phyloP scores from a whole-genome alignment of 2,888 invertebrate genomes.

The Hecatera dysodea region DNA sequence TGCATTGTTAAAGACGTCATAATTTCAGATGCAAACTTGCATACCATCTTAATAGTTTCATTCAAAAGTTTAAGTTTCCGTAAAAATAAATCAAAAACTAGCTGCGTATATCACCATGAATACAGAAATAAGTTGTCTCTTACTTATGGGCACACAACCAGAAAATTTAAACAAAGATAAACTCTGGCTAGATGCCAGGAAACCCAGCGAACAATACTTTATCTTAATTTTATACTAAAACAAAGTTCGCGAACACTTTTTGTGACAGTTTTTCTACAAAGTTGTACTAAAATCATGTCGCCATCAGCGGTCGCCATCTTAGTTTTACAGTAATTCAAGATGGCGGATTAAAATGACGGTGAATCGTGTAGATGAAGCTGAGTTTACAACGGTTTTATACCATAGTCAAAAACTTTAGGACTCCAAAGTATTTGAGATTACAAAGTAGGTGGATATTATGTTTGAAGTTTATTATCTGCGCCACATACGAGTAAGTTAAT shows the following conservation, averaged over 20 bases:
- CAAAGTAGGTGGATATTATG: constrained; percentile 29
- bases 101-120: constrained; percentile 20
- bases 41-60: no score
- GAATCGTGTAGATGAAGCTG: constrained; percentile 50
- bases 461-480: constrained; percentile 10
- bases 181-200: constrained; percentile 43
- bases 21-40: no score
- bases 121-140: constrained; percentile 26
- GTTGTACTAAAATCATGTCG: constrained; percentile 45
- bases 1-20: no score
- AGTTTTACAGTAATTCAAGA: constrained; percentile 65
- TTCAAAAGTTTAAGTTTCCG: no score
- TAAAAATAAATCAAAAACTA: not conserved
- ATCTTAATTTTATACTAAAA: constrained; percentile 60
- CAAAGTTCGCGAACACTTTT: constrained; percentile 43
- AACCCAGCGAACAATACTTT: constrained; percentile 37
- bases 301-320: constrained; percentile 64
- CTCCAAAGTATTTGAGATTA: constrained; percentile 14
- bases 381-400: constrained; percentile 62
- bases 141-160: constrained; percentile 28
- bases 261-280: constrained; percentile 55
- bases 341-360: constrained; percentile 52
- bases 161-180: constrained; percentile 52
- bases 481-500: not conserved
- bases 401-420: constrained; percentile 59